Conservation (phyloP, 2,888 invertebrate genomes). For the Leucoptera coffeella region DNA sequence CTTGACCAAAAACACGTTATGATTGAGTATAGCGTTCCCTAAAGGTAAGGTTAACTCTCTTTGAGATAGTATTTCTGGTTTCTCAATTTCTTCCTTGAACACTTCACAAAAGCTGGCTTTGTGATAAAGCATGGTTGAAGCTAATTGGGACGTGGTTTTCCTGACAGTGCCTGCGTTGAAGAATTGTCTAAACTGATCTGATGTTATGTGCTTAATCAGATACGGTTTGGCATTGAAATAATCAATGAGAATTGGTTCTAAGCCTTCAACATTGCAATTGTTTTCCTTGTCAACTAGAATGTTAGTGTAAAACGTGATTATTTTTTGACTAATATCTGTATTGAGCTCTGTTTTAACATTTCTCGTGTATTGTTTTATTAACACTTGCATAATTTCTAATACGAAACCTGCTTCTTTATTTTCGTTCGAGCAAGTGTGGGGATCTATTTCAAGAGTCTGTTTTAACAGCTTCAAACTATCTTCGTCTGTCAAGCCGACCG, state of each 20-base stretch:
- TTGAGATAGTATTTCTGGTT: conserved; percentile 41
- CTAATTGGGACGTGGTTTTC: conserved; percentile 53
- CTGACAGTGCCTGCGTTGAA: conserved; percentile 42
- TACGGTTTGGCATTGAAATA: conserved; percentile 60
- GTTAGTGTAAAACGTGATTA: conserved; percentile 31
- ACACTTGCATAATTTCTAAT: conserved; percentile 35
- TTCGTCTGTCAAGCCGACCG: conserved; percentile 23
- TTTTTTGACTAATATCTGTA: conserved; percentile 22
- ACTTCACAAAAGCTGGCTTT: conserved; percentile 35
- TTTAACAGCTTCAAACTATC: conserved; percentile 36
- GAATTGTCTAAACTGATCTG: conserved; percentile 47
- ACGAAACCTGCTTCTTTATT: conserved; percentile 46
- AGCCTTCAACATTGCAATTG: conserved; percentile 34
- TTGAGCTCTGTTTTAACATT: conserved; percentile 18
- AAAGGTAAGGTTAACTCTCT: conserved; percentile 61
- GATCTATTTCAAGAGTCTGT: conserved; percentile 22
- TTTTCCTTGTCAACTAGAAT: conserved; percentile 28
- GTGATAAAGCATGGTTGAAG: conserved; percentile 50
- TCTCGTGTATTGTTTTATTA: conserved; percentile 38
- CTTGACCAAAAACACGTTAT: conserved; percentile 27
- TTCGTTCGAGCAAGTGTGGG: conserved; percentile 24
- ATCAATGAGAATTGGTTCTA: conserved; percentile 48
- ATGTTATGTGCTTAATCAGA: conserved; percentile 36
- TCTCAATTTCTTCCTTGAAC: conserved; percentile 35
- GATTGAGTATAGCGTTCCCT: conserved; percentile 34